Base-by-base conservation (phyloP, 2,797 vertebrate species). In the Mus spretus region DNA sequence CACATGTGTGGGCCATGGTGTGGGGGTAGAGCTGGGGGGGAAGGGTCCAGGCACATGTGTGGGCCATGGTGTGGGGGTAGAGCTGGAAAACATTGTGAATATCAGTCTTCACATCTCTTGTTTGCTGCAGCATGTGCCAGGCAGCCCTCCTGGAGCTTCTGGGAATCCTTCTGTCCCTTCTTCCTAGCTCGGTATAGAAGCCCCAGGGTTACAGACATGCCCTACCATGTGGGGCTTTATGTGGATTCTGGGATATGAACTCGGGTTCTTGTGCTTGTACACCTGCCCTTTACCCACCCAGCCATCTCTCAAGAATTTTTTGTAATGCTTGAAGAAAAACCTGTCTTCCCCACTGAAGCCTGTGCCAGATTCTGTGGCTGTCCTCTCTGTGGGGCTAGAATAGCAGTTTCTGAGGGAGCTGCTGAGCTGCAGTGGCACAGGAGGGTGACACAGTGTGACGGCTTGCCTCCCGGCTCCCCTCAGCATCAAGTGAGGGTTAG, bases 341-440 rank as follows among this genome's bases (percentile, higher is more conserved):
- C 61, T 91, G 65, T 95, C 78, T 96, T 92, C n/a, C 61, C 47
- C 82, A 55, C 34, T 77, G 37, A 96, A 92, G 57, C 84, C 93
- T 83, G 4, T 83, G 50, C 67, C 65, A 31, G 63, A 75, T 37
- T 94, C 88, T 95, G 96, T 79, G 65, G 44, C 89, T 74, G 87
- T 86, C 85, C 59, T 95, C 87, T 95, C 93, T 79, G 82, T n/a
- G 59, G 72, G 75, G 47, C 61, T 80, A 57, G 82, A 63, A 93
- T 47, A 84, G 89, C 37, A 40, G 44, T 65, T 93, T 93, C 85
- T 75, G 74, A 80, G 37, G 88, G 89, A 92, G 67, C 63, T 24
- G 0, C n/a, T 26, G n/a, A 55, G 50, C 65, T 89, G 40, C 57
- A 65, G 55, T 72, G 80, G 77, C 75, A 63, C 59, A 50, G 37